These are phyloP conservation scores for Homarus gammarus DNA, from an alignment of 2,888 invertebrate genomes.

Conservation along the genomic window DNA sequence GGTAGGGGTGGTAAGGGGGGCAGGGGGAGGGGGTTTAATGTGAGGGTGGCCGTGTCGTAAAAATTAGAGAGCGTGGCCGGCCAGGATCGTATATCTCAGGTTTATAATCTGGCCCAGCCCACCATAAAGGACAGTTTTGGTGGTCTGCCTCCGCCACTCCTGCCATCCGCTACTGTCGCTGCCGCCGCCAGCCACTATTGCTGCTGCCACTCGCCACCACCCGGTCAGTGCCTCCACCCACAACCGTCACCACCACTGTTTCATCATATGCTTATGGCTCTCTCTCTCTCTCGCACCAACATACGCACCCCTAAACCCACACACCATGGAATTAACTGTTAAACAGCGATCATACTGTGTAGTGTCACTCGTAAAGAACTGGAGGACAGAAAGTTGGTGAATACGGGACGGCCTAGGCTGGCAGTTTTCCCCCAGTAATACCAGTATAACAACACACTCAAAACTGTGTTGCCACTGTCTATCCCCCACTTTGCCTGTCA, in stretches of 20 bases:
- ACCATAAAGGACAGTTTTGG: neutral
- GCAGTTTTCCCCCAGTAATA: too few relatives aligned
- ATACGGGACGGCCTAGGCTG: too few relatives aligned
- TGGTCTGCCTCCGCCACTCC: neutral
- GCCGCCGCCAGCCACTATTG: neutral
- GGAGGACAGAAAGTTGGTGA: too few relatives aligned
- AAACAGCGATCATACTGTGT: too few relatives aligned
- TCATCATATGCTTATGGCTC: neutral
- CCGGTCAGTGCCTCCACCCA: neutral
- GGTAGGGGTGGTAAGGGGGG: neutral
- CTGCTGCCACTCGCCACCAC: neutral
- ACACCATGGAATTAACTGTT: too few relatives aligned
- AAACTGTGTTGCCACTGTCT: too few relatives aligned
- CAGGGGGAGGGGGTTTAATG: neutral
- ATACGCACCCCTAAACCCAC: too few relatives aligned
- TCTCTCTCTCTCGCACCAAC: neutral
- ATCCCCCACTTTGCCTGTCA: too few relatives aligned
- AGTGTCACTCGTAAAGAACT: too few relatives aligned
- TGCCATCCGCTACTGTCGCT: neutral
- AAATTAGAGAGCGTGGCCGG: conserved; percentile 10
- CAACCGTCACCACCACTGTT: neutral
- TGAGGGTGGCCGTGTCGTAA: neutral
- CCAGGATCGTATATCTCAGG: neutral
- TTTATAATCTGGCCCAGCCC: neutral
- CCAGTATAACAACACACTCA: too few relatives aligned